Evolutionary conservation across 2,888 invertebrate species (phyloP).

Genomic region (Druceiella hillmani): DNA sequence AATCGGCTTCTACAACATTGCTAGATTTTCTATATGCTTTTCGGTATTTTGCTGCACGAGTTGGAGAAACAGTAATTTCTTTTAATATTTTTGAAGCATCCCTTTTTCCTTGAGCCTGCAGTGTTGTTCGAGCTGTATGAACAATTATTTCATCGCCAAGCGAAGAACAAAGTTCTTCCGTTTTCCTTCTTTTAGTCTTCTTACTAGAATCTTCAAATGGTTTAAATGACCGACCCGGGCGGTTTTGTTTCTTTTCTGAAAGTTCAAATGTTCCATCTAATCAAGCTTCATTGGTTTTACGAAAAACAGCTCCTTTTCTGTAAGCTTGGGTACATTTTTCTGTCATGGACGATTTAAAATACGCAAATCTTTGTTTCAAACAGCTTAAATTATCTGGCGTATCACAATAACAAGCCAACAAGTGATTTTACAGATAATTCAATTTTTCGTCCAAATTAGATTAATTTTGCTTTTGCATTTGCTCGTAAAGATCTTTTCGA

Average conservation of each 20-base stretch:
- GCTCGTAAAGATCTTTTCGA: too few relatives aligned
- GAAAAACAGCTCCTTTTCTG: neutral
- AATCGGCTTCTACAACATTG: conserved; percentile 20
- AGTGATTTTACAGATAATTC: too few relatives aligned
- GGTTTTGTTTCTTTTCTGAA: conserved; percentile 7
- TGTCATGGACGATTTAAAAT: neutral
- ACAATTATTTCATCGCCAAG: conserved; percentile 4
- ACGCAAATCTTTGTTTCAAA: too few relatives aligned
- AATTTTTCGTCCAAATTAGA: too few relatives aligned
- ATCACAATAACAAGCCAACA: too few relatives aligned
- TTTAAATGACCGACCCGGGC: conserved; percentile 14
- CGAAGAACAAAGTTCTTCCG: conserved; percentile 13
- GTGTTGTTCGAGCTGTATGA: conserved; percentile 15
- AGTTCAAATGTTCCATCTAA: conserved; percentile 1
- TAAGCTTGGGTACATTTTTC: neutral
- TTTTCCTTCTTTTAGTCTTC: conserved; percentile 19
- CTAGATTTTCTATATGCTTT: conserved; percentile 14
- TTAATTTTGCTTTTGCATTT: too few relatives aligned
- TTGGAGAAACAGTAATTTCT: conserved; percentile 15
- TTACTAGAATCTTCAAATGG: conserved; percentile 19
- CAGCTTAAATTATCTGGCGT: too few relatives aligned
- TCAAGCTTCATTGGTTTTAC: conserved; percentile 1
- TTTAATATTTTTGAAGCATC: conserved; percentile 18
- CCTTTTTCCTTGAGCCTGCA: conserved; percentile 15
- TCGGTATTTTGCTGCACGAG: conserved; percentile 13